These are phyloP conservation scores for Chascanopsetta lugubris DNA, from an alignment of 2,113 vertebrate species.

Conservation along the genomic window DNA sequence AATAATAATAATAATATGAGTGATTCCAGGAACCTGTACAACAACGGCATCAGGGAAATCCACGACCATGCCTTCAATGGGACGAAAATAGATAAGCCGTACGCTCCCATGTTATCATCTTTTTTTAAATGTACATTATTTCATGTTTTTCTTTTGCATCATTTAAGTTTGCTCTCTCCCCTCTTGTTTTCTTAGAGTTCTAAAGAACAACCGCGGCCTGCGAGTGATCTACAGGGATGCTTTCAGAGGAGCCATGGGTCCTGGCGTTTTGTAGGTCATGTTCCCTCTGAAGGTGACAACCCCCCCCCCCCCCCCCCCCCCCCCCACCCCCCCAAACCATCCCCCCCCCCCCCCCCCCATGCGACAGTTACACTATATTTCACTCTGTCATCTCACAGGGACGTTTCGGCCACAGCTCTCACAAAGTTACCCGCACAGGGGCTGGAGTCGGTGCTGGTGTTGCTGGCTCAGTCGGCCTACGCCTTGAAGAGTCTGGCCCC, in stretches of 20 bases:
- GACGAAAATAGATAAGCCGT: constrained; percentile 88
- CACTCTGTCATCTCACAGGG: constrained; percentile 72
- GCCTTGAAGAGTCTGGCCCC: constrained; percentile 85
- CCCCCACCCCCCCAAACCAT: too few relatives aligned
- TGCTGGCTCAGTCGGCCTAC: constrained; percentile 84
- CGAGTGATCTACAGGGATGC: constrained; percentile 83
- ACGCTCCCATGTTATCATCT: constrained; percentile 38
- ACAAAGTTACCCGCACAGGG: constrained; percentile 82
- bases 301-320: too few relatives aligned
- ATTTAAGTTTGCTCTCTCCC: background rate
- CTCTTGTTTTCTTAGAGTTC: constrained; percentile 72
- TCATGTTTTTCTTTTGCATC: background rate
- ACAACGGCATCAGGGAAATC: constrained; percentile 91
- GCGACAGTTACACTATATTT: background rate
- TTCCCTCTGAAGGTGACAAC: background rate
- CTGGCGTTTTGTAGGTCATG: constrained; percentile 84
- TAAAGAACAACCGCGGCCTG: constrained; percentile 87
- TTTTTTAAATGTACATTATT: background rate
- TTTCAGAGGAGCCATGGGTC: constrained; percentile 83
- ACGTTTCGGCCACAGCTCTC: constrained; percentile 86
- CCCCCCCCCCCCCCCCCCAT: too few relatives aligned
- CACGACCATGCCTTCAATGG: constrained; percentile 88
- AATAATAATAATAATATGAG: background rate
- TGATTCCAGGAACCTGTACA: constrained; percentile 84
- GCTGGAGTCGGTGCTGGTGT: constrained; percentile 83